These are phyloP conservation scores for Avahi laniger DNA, from an alignment of 2,797 vertebrate genomes.

Conservation along the genomic window DNA sequence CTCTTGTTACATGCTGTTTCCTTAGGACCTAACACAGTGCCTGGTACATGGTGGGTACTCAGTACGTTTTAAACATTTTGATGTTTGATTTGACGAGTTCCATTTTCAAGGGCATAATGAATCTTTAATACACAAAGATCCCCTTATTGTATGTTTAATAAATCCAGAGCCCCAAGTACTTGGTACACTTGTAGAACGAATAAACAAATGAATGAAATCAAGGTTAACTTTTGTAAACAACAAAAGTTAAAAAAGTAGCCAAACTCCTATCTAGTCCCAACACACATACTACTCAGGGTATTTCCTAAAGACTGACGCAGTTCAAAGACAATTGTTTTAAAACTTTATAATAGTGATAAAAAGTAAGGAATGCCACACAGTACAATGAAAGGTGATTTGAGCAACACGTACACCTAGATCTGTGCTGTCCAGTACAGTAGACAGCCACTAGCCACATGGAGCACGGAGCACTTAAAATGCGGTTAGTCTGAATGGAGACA, in stretches of 20 bases:
- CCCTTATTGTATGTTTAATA: neutral
- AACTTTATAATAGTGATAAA: neutral
- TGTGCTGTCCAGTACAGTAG: neutral
- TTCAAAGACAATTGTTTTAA: neutral
- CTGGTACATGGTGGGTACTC: neutral
- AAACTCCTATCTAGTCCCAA: neutral
- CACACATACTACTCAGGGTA: neutral
- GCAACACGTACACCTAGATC: neutral
- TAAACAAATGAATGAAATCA: neutral
- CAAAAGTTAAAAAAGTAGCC: neutral
- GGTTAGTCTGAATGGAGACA: neutral
- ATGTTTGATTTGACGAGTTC: conserved; percentile 4
- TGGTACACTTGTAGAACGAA: neutral
- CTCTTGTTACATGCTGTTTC: neutral
- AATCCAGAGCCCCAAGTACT: neutral
- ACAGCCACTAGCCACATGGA: neutral
- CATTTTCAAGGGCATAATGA: neutral
- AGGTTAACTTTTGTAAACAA: neutral
- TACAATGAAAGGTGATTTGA: neutral
- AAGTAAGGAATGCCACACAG: neutral
- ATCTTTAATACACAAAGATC: neutral
- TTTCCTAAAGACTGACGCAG: neutral
- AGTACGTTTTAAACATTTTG: neutral
- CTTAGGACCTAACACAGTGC: neutral
- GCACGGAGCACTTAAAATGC: neutral